A percentile compares a stretch with the other conserved stretches of the same genome.
These are phyloP conservation scores for Hipposideros larvatus DNA, from an alignment of 2,797 vertebrate genomes.

Conservation along the genomic window DNA sequence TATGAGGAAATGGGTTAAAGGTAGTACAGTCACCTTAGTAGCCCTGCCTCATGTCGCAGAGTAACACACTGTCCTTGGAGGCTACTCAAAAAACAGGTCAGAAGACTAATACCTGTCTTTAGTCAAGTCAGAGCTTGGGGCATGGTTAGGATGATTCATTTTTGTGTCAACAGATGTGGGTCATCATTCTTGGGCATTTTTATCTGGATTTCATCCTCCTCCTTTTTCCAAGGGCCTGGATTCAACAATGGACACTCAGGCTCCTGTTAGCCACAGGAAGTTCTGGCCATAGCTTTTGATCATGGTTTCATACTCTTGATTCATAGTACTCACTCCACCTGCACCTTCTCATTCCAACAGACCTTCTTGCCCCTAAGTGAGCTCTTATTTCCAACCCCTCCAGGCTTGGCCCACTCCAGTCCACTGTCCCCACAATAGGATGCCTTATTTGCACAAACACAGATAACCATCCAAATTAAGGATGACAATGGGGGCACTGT, in stretches of 20 bases:
- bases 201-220: neutral
- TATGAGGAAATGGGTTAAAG: conserved; percentile 4
- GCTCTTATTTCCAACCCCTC: neutral
- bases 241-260: neutral
- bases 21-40: neutral
- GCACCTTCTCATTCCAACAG: neutral
- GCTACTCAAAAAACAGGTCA: neutral
- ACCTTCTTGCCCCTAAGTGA: neutral
- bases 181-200: neutral
- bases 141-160: neutral
- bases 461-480: neutral
- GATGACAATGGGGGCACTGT: neutral
- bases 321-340: neutral
- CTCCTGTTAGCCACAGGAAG: neutral
- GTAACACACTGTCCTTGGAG: neutral
- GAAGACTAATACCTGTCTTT: neutral
- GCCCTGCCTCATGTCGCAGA: neutral
- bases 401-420: neutral
- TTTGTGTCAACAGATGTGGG: neutral
- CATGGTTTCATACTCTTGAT: neutral
- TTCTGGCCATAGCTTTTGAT: neutral
- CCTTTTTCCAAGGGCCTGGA: neutral
- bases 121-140: neutral
- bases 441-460: neutral
- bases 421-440: neutral